Evolutionary conservation across 2,888 invertebrate genomes (phyloP), one percentile per base, ranked within the genome.

Genomic region (Trachelus troglodyta): DNA sequence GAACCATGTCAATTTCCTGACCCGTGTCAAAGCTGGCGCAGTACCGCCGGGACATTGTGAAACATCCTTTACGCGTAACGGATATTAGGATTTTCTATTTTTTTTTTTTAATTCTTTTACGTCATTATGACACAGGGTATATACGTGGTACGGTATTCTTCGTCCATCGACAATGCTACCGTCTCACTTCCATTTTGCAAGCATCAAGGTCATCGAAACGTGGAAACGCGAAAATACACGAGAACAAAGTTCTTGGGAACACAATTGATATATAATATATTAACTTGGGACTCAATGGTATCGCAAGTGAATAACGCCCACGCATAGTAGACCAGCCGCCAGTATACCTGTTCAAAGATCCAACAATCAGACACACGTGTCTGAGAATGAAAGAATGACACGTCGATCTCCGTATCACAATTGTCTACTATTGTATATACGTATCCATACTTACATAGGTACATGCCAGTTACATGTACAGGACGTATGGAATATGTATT

Each of bases 1-100:
- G 71, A 71, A 71, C 71, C 71, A 71, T 71, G 33, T 71, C 71
- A 34, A 71, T 34, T 71, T 71, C 12, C 71, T 71, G 71, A 71
- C 31, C 31, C 33, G 71, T 31, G 71, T 71, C 31, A 71, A 71
- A 71, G 71, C 31, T 11, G 15, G 31, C 71, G 71, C 31, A 31
- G 71, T 33, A 0, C 71, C 71, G 71, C 71, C 71, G 71, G 71
- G 12, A 31, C 71, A 31, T 71, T 71, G 71, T 71, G 71, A 30
- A 71, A 71, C 33, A 71, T 71, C 71, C 71, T 71, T 34, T 23
- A 56, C 23, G 23, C 56, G 56, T 56, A 23, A 56, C 56, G 56
- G 56, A 23, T 56, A 56, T 56, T 56, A 56, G 23, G 23, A 23
- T 23, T 56, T 56, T 56, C 56, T 56, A 15, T 23, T 40, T 37